Evolutionary conservation across 35 echinoderm and acorn worm genomes (phyloP).

Genomic region (Diadema setosum): DNA sequence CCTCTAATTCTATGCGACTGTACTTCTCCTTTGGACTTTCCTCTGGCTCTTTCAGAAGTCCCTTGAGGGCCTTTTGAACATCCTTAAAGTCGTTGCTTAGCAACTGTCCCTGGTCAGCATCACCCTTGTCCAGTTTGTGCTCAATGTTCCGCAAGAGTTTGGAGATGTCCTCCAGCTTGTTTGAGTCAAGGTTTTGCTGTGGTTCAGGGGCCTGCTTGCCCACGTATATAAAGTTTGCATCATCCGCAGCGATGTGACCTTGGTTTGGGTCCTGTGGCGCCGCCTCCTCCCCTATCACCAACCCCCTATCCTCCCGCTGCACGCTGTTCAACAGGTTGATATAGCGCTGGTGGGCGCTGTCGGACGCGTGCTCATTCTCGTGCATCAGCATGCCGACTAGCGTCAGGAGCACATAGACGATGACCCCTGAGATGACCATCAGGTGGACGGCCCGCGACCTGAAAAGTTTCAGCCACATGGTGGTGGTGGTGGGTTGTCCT

Average conservation of each 20-base stretch:
- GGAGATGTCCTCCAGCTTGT: background rate
- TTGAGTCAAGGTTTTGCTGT: background rate
- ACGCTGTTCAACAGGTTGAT: background rate
- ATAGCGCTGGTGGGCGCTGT: background rate
- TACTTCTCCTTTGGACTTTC: background rate
- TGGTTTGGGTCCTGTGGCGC: background rate
- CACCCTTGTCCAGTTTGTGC: background rate
- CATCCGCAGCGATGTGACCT: background rate
- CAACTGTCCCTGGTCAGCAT: background rate
- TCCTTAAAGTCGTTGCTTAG: background rate
- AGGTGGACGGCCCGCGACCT: background rate
- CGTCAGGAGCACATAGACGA: background rate
- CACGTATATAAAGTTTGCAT: constrained; percentile 4
- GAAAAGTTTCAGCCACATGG: background rate
- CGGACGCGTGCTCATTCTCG: background rate
- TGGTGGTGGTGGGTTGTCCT: background rate
- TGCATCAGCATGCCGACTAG: background rate
- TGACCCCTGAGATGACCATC: background rate
- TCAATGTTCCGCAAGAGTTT: background rate
- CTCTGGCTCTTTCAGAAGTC: background rate
- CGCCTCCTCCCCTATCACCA: background rate
- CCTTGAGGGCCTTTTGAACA: background rate
- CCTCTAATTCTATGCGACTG: background rate
- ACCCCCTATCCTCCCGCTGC: background rate
- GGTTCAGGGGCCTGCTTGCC: background rate